Base-by-base conservation (phyloP, 2,797 vertebrate genomes). In the Knipowitschia caucasica region DNA sequence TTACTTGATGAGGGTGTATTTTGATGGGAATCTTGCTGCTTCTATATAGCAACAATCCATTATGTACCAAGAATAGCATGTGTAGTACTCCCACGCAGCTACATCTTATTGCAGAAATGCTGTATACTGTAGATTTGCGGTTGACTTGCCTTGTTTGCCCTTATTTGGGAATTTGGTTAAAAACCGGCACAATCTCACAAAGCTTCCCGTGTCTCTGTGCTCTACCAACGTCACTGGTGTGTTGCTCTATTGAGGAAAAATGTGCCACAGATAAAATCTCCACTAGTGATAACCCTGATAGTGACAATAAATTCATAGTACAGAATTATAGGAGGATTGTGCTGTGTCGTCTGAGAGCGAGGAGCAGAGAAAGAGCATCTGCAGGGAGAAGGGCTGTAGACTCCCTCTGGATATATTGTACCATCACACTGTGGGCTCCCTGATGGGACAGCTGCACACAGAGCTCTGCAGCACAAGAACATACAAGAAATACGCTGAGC, bases 401-500 rank as follows among this genome's bases (percentile, higher is more conserved):
- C 72, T 79, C 70, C 63, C 70, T 53, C 69, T 77, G 75, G 74
- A 82, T 78, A 72, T 69, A 81, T 73, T 80, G 77, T 81, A 81
- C 84, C 78, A 82, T 84, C 81, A 77, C 73, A 82, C 74, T 72
- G 62, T 59, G 59, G 44, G 62, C 70, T 84, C 79, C 75, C 83
- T 78, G 80, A 68, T 86, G 86, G 82, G 84, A 85, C 78, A 73
- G 52, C 61, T 50, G 39, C 69, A 83, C 73, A 81, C 61, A 63
- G 77, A 75, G 80, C 81, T 75, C 78, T 88, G 81, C 72, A 18
- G 26, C 82, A 77, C 71, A 75, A 80, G 87, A 86, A 87, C 78
- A 85, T 77, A 87, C 81, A 89, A 77, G 73, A 85, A 80, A 81
- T 52, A 67, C 81, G 74, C 35, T 27, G 53, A 77, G 69, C 77